Percentiles rank a stretch among this genome's conserved stretches.
phyloP scores from a whole-genome alignment of 2,888 invertebrate species.

The Aleiodes alternator region DNA sequence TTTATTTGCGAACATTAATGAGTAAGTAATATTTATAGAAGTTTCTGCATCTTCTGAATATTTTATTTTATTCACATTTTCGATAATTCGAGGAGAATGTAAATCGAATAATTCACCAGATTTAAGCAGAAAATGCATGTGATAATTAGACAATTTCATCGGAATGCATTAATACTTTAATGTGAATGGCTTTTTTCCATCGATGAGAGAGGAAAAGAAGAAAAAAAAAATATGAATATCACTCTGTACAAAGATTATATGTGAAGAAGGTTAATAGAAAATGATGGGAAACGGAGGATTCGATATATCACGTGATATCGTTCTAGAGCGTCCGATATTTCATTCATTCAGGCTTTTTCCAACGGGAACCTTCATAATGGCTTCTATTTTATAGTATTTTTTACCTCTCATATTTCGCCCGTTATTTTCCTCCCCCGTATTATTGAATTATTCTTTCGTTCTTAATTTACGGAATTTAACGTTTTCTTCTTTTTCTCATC shows the following conservation, averaged over 20 bases:
- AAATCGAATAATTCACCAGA: neutral
- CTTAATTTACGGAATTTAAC: neutral
- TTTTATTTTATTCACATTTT: too few relatives aligned
- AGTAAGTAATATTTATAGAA: too few relatives aligned
- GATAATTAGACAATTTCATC: neutral
- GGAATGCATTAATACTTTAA: conserved; percentile 17
- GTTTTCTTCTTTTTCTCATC: neutral
- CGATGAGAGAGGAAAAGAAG: conserved; percentile 5
- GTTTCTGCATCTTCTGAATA: too few relatives aligned
- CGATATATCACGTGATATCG: conserved; percentile 27
- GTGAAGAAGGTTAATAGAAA: conserved; percentile 28
- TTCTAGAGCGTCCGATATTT: conserved; percentile 20
- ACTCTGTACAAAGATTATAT: conserved; percentile 7
- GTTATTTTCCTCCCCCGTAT: conserved; percentile 1
- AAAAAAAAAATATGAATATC: conserved; percentile 3
- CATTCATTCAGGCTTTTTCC: conserved; percentile 28
- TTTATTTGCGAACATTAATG: too few relatives aligned
- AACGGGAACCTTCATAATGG: conserved; percentile 21
- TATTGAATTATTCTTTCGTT: conserved; percentile 19
- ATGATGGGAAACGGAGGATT: conserved; percentile 23
- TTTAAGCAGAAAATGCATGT: neutral
- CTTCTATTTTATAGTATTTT: conserved; percentile 22
- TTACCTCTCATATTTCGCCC: conserved; percentile 17
- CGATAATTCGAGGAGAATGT: neutral
- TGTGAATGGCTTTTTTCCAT: conserved; percentile 17